phyloP scores from a whole-genome alignment of 2,797 vertebrate species.

The Tamandua tetradactyla region DNA sequence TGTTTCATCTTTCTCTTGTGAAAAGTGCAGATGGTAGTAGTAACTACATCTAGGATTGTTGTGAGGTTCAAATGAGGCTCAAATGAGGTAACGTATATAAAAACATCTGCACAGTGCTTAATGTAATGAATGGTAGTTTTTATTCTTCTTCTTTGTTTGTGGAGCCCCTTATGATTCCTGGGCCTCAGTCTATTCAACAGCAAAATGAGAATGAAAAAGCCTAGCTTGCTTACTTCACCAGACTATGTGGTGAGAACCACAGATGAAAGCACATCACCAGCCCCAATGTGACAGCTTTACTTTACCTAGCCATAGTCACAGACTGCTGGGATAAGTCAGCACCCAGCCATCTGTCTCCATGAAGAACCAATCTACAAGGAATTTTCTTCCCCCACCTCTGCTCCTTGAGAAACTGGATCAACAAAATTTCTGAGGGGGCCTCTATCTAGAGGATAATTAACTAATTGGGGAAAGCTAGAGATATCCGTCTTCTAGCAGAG shows the following conservation, averaged over 20 bases:
- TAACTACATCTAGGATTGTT: not conserved
- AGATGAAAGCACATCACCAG: constrained; percentile 13
- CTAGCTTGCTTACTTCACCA: not conserved
- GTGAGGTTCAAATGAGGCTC: not conserved
- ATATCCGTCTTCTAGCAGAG: not conserved
- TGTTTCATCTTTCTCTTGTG: not conserved
- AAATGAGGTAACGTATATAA: not conserved
- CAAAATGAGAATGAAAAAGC: not conserved
- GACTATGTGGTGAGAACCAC: not conserved
- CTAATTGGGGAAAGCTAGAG: not conserved
- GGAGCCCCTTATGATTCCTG: not conserved
- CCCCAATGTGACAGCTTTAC: not conserved
- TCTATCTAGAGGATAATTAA: not conserved
- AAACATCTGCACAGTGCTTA: not conserved
- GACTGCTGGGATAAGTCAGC: constrained; percentile 8
- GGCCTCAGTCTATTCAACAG: not conserved
- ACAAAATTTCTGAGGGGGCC: not conserved
- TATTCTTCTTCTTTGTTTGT: not conserved
- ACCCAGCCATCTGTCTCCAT: not conserved
- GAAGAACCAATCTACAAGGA: not conserved
- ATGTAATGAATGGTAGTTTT: not conserved
- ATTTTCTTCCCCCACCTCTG: not conserved
- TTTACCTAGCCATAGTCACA: not conserved
- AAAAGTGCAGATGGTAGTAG: too few species aligned
- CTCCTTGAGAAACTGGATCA: not conserved